Base-by-base conservation (phyloP, 2,888 invertebrate species). In the Calameuta filiformis region DNA sequence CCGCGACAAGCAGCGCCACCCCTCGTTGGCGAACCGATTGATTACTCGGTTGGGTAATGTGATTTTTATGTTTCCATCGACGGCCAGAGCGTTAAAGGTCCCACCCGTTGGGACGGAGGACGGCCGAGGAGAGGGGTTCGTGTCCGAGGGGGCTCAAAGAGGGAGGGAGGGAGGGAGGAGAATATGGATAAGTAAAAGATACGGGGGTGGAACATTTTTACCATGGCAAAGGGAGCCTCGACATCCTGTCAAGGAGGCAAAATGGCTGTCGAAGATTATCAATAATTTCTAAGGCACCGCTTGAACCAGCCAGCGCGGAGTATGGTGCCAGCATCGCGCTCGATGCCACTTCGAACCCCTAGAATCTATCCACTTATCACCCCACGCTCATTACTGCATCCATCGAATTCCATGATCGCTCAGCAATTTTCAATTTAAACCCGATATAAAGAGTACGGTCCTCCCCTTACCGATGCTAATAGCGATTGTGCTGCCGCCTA, bases 51-150 rank as follows among this genome's bases (percentile, higher is more conserved):
- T 69, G 73, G 81, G 81, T 83, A 81, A 82, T 80, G 78, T 78
- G 82, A 80, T 81, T 83, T 82, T 83, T 82, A 82, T 83, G 81
- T 81, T 80, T 83, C 77, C 81, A 81, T 81, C 80, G 75, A 69
- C 56, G 56, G 15, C 23, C 23, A 23, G 23, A 23, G 56, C 23
- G 56, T 23, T 56, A 9, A 23, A 1, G 9, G 23, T 56, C 9
- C 56, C 56, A 15, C 56, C 56, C 56, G 56, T 23, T 9, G 56
- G 56, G 56, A 56, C 56, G 2, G 6, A 0, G 56, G 9, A 56
- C 56, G 23, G 0, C 9, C 4, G 12, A 15, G 40, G 40, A 15
- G 15, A 15, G 40, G 4, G 4, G 40, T 15, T 40, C 15, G 15
- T 12, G 40, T 15, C 40, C 15, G 76, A 79, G 74, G 79, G 79